A percentile compares a stretch with the other conserved stretches of the same genome.
Conservation (phyloP, 2,797 vertebrate genomes). For the Sebastes reedi region DNA sequence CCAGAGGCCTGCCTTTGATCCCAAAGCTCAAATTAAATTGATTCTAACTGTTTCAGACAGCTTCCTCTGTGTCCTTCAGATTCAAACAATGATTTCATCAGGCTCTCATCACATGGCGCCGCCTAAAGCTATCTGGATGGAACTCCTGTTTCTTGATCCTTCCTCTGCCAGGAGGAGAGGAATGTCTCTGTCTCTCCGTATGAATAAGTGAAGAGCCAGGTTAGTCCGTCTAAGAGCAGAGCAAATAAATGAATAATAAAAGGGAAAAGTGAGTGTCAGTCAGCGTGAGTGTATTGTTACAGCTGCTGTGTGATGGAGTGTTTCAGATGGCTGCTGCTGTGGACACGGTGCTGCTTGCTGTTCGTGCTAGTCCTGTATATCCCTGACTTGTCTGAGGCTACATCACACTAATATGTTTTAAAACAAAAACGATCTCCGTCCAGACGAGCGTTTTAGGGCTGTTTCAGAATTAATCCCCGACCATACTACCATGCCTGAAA, state of each 20-base stretch:
- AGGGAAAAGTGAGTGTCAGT: constrained; percentile 26
- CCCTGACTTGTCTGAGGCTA: neutral
- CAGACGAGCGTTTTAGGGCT: no score
- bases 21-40: constrained; percentile 73
- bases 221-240: constrained; percentile 49
- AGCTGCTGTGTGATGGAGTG: neutral
- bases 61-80: constrained; percentile 73
- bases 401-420: no score
- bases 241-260: constrained; percentile 69
- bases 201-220: constrained; percentile 68
- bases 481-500: no score
- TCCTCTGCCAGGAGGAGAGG: constrained; percentile 42
- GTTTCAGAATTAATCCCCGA: no score
- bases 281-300: neutral
- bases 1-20: constrained; percentile 76
- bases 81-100: constrained; percentile 77
- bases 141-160: constrained; percentile 63
- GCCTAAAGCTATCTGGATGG: constrained; percentile 69
- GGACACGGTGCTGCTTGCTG: neutral
- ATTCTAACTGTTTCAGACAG: constrained; percentile 73
- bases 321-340: neutral
- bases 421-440: no score
- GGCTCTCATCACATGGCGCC: constrained; percentile 64
- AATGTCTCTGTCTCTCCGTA: constrained; percentile 46
- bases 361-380: neutral